A percentile compares a stretch with the other conserved stretches of the same genome.
These are phyloP conservation scores for Euzetes globulus DNA, from an alignment of 2,888 invertebrate species.

Conservation along the genomic window DNA sequence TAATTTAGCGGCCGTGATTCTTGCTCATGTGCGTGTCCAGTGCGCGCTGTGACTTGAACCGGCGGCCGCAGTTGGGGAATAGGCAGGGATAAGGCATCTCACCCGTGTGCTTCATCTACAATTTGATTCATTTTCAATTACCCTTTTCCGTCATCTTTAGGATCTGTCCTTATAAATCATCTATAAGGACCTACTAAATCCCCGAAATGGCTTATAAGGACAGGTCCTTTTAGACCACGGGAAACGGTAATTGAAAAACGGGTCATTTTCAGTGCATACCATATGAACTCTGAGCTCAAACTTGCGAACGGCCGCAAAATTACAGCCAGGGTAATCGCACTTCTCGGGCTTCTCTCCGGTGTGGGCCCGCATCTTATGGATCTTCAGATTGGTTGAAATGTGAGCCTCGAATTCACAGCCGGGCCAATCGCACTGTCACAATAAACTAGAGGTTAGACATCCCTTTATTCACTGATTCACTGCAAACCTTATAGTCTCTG, in stretches of 20 bases:
- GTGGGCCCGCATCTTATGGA: not conserved
- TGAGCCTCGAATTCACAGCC: not conserved
- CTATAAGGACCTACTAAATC: too few relatives aligned
- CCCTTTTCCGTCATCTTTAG: too few relatives aligned
- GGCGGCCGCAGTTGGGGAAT: not conserved
- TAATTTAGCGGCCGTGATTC: too few relatives aligned
- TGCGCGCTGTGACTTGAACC: not conserved
- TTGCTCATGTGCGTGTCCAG: not conserved
- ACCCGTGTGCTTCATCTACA: not conserved
- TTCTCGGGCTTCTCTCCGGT: not conserved
- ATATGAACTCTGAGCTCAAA: not conserved
- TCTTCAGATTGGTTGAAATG: not conserved
- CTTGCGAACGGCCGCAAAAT: not conserved
- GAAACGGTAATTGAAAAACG: too few relatives aligned
- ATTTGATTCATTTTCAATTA: not conserved
- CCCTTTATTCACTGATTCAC: not conserved
- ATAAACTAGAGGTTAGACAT: not conserved
- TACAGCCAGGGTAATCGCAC: not conserved
- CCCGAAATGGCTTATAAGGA: too few relatives aligned
- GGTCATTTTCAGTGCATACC: not conserved
- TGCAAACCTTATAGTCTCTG: not conserved
- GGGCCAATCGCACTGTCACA: constrained; percentile 7
- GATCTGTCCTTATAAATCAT: too few relatives aligned
- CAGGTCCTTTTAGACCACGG: too few relatives aligned
- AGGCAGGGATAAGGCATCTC: not conserved